Base-by-base conservation (phyloP, 2,113 vertebrate genomes). In the Corythoichthys haematopterus region DNA sequence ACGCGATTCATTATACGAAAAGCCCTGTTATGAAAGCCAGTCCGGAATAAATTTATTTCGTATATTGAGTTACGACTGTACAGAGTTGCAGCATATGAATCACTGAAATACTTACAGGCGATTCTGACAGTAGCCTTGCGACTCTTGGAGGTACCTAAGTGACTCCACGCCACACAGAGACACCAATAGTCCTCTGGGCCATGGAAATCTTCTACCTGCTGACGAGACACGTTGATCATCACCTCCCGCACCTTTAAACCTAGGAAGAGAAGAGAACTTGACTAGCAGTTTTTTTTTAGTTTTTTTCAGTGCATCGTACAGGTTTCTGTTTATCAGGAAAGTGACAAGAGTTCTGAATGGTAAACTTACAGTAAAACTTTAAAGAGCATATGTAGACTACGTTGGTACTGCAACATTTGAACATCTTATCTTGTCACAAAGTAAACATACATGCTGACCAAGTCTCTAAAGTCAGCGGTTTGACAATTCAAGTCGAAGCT, bases 101-200 rank as follows among this genome's bases (percentile, higher is more conserved):
- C 13, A 3, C 12, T 28, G 10, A 62, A 33, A 28, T 62, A 62
- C 60, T 96, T 90, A 98, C 96, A 98, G 3, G 96, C 96, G 16
- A 98, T 98, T 62, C 95, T 94, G 43, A 98, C 95, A 0, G 94
- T 92, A 0, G 96, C 96, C 84, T 96, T 98, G 84, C 96, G 93
- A 74, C 96, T 98, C 88, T 98, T 98, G 37, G 96, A 96, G 40
- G 96, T 98, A 36, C 96, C 96, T 65, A 98, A 80, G 75, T 97
- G 95, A 70, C 96, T 98, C 96, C 96, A 98, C 0, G 96, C 96
- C 10, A 98, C 96, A 13, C 96, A 98, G 57, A 97, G 93, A 66
- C 96, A 98, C 96, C 96, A 98, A 52, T 95, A 98, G 80, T 98
- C 95, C 75, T 98, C 96, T 0, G 96, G 96, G 4, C 96, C 96